Evolutionary conservation across 2,797 vertebrate species (phyloP), one percentile per base, ranked within the genome.

Genomic region (Scomberomorus guttatus): DNA sequence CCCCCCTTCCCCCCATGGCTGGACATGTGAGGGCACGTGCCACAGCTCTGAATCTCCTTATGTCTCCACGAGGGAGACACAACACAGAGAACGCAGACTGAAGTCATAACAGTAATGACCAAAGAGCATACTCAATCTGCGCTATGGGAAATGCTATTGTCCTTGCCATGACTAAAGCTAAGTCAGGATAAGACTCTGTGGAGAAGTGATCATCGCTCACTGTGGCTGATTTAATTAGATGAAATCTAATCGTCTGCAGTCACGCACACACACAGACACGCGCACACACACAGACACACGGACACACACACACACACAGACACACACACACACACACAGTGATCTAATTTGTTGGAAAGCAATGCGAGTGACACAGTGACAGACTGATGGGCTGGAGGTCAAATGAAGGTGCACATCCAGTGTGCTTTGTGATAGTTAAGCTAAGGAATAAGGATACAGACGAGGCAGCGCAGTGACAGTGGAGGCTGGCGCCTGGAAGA

Each of bases 401-500:
- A 80, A 80, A 82, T 87, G 85, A 92, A 92, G 82, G 87, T 77
- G 79, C 70, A 39, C 76, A 69, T 71, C 58, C 65, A 71, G 65
- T 22, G 59, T 54, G 77, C 83, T 61, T 81, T 82, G 76, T 71
- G 81, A 82, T 71, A 58, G 79, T 86, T 82, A 78, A 62, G 68
- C 73, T 58, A 64, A 82, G 81, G 70, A 82, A 65, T 83, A 65
- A 78, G 71, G 73, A 79, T 62, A 72, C 64, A 77, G 84, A 82
- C 18, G 20, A 77, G 63, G 81, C 75, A 80, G 77, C 44, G 71
- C 70, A 78, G 82, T 17, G 57, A 63, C 55, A 82, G 79, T 14
- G 1, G 46, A 77, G 73, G 52, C 72, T 90, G 91, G 90, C 89
- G 84, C 92, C 92, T 57, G 64, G 11, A 73, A 51, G 75, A 94